Evolutionary conservation across 2,113 vertebrate species (phyloP), one percentile per base, ranked within the genome.

Genomic region (Morphnarchus princeps): DNA sequence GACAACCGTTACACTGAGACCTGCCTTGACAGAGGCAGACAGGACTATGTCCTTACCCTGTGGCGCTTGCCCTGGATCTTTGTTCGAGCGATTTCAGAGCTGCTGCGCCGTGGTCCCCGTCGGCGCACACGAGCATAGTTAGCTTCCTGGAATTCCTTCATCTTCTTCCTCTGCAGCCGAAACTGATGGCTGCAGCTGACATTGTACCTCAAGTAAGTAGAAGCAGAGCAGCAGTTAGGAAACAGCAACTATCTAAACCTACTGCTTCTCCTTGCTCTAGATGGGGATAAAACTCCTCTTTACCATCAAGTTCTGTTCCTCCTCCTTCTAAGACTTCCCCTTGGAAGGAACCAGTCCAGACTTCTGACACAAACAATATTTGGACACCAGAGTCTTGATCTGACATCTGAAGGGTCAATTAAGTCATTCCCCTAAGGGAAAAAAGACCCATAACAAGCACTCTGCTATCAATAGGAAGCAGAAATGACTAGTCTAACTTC

Each of bases 101-200:
- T 99, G 97, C 98, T 99, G 82, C 99, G 99, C 58, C 99, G 98
- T 7, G 99, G 96, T 13, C 99, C 99, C n/a, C 99, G 98, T n/a
- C 99, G 72, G 76, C 96, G 95, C 25, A 97, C 97, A 2, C 98
- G 98, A 14, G 98, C 98, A 0, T 98, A 97, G 28, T 98, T 98
- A 40, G 98, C 98, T 49, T 99, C 98, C 36, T 99, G 96, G 20
- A 98, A 93, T 16, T 98, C 98, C 45, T 98, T 98, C 90, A 98
- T 98, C 93, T 99, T 98, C 87, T 99, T 99, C 71, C 99, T 98
- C 91, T 99, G 99, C 45, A 98, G 91, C 66, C 99, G 99, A 82
- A 99, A 99, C 97, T 99, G 99, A 90, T 99, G 99, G 86, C 99
- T 99, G 95, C 99, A 99, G 98, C 99, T 99, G 72, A 99, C 99